A percentile compares a stretch with the other conserved stretches of the same genome.
Conservation (phyloP, 2,888 invertebrate genomes). For the Tachystola acroxantha region DNA sequence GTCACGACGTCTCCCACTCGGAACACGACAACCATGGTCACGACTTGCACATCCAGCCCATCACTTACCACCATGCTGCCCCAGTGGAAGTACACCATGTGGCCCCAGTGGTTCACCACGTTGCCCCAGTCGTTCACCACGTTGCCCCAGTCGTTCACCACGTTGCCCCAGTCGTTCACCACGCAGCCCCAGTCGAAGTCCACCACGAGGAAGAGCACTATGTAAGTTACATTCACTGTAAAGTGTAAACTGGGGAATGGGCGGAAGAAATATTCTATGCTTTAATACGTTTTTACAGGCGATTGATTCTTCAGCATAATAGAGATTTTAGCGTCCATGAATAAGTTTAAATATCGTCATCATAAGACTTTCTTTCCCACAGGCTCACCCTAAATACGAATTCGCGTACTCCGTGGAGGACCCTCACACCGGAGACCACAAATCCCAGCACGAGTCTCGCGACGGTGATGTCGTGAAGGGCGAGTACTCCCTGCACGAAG, state of each 20-base stretch:
- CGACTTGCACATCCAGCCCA: conserved; percentile 14
- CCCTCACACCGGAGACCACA: conserved; percentile 75
- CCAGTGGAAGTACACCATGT: conserved; percentile 8
- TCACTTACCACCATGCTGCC: conserved; percentile 18
- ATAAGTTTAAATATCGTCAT: not conserved
- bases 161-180: conserved; percentile 12
- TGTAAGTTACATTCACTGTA: conserved; percentile 25
- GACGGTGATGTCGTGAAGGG: conserved; percentile 78
- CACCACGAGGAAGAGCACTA: conserved; percentile 32
- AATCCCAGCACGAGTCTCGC: conserved; percentile 71
- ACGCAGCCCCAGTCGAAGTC: conserved; percentile 14
- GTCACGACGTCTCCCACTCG: conserved; percentile 14
- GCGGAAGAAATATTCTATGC: no score
- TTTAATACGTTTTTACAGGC: no score
- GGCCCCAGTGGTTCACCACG: conserved; percentile 8
- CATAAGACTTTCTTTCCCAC: conserved; percentile 11
- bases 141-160: conserved; percentile 10
- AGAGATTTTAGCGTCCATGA: not conserved
- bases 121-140: conserved; percentile 11
- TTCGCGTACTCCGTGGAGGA: conserved; percentile 74
- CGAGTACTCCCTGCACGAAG: conserved; percentile 76
- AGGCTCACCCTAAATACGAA: conserved; percentile 72
- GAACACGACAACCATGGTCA: conserved; percentile 10
- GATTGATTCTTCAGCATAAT: not conserved
- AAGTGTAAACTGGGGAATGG: not conserved